These are phyloP conservation scores for Coturnix japonica DNA, from an alignment of 2,113 vertebrate genomes.

Conservation along the genomic window DNA sequence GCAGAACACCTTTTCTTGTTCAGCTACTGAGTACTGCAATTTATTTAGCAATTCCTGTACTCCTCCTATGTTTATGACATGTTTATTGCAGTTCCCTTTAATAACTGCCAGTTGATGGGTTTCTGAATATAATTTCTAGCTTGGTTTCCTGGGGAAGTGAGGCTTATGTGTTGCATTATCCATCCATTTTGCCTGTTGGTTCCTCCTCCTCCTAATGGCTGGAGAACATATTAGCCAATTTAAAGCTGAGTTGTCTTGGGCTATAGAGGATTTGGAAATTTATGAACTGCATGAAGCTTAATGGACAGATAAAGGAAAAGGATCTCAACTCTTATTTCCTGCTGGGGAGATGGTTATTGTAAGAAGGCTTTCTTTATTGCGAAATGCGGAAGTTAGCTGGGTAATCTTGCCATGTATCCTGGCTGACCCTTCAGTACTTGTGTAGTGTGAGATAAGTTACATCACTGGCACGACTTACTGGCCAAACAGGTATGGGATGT, in stretches of 20 bases:
- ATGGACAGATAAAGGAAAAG: neutral
- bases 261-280: neutral
- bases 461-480: neutral
- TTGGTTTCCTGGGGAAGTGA: neutral
- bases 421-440: neutral
- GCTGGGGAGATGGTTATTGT: neutral
- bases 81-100: neutral
- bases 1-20: neutral
- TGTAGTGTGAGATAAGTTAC: neutral
- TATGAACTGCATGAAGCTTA: neutral
- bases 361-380: neutral
- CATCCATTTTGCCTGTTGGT: neutral
- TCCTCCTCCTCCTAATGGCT: neutral
- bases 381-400: neutral
- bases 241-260: neutral
- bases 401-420: neutral
- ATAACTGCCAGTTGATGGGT: neutral
- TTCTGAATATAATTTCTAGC: neutral
- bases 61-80: neutral
- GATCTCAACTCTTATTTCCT: neutral
- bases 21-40: neutral
- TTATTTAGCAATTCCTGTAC: neutral
- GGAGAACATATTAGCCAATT: neutral
- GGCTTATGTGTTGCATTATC: neutral
- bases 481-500: conserved; percentile 37